Evolutionary conservation across 2,113 vertebrate species (phyloP), one percentile per base, ranked within the genome.

Genomic region (Poeciliopsis retropinna): DNA sequence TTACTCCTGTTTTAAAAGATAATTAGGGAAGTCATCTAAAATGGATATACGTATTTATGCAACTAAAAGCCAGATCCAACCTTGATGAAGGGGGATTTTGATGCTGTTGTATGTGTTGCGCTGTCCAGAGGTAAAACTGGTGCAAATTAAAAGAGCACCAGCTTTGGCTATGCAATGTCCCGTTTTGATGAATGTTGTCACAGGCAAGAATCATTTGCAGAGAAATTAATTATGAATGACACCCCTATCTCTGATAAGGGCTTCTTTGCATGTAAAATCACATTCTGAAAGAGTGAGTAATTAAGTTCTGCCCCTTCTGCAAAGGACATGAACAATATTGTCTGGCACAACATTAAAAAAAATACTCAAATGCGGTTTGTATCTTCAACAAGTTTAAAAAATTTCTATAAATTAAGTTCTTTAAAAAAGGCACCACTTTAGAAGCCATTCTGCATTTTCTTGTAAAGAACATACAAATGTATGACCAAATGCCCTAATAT

Each of bases 1-100:
- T 79, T 87, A 74, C 79, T 29, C 78, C 70, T 13, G 78, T 88
- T 84, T 90, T 76, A 83, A 88, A 86, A 85, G 83, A 86, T 83
- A 88, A 91, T 90, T 88, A 85, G 75, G 41, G 63, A 81, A 84
- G 81, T 85, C 81, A 80, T 88, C 79, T 90, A 82, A 88, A 87
- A 80, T 22, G 64, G 77, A 80, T 31, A 51, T 12, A 44, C 41
- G 80, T 77, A 80, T 89, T 88, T 79, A 78, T 78, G 78, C 70
- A 74, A 28, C 71, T 73, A 74, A 83, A 85, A 84, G 65, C 41
- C 30, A 68, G 60, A 73, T 64, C 66, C 76, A 77, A 72, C 67
- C 29, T 70, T 83, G 72, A 81, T 87, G 77, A 82, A 80, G 74
- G 51, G 25, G 25, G 44, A 60, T 67, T 37, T 69, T 32, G 70